These are phyloP conservation scores for Bacillus rossius DNA, from an alignment of 1,140 invertebrate genomes.

Conservation along the genomic window DNA sequence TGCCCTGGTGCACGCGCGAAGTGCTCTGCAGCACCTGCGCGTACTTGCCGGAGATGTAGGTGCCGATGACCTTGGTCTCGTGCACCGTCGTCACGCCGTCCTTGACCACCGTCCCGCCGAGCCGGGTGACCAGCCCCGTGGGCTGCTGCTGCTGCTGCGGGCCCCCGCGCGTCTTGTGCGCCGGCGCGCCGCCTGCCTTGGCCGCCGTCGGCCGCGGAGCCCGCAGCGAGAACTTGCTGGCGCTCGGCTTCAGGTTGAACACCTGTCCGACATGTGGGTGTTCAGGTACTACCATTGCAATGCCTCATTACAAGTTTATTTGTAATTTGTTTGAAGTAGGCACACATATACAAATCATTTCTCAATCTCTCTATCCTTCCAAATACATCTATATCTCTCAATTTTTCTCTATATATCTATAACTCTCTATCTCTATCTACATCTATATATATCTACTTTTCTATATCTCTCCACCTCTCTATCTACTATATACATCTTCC, in stretches of 20 bases:
- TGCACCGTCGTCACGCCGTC: constrained; percentile 78
- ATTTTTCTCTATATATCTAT: too few species aligned
- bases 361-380: too few species aligned
- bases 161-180: constrained; percentile 40
- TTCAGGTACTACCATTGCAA: too few species aligned
- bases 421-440: too few species aligned
- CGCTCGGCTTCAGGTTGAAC: constrained; percentile 43
- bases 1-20: constrained; percentile 46
- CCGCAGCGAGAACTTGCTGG: constrained; percentile 35
- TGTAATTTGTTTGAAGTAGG: too few species aligned
- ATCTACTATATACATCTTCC: too few species aligned
- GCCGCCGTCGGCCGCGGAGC: constrained; percentile 24
- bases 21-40: constrained; percentile 70
- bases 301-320: too few species aligned
- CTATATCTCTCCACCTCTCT: too few species aligned
- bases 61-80: constrained; percentile 83
- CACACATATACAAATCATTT: too few species aligned
- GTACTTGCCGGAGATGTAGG: constrained; percentile 82
- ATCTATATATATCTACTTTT: too few species aligned
- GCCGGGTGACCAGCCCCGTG: constrained; percentile 69
- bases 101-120: constrained; percentile 75
- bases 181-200: background rate
- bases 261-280: constrained; percentile 36
- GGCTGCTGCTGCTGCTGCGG: constrained; percentile 61
- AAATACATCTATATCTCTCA: too few species aligned